phyloP scores from a whole-genome alignment of 2,113 vertebrate genomes.

The Syngnathoides biaculeatus region DNA sequence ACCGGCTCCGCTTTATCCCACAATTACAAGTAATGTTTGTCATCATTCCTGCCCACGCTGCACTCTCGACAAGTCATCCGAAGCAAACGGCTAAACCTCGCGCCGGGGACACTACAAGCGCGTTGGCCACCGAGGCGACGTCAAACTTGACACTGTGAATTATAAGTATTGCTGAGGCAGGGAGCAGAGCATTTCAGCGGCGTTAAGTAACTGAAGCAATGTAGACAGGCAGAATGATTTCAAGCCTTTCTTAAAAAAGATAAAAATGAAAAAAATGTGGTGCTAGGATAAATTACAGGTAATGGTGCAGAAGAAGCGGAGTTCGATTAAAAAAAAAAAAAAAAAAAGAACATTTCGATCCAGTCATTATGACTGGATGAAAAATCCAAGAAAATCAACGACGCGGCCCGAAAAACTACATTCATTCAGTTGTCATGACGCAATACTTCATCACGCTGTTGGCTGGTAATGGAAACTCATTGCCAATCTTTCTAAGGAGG shows the following conservation, averaged over 20 bases:
- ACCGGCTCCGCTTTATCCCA: not conserved
- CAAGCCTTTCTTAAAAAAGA: slow-evolving; percentile 8
- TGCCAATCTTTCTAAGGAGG: not conserved
- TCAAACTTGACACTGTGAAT: slow-evolving; percentile 43
- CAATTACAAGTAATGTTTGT: not conserved
- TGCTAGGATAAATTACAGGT: slow-evolving; percentile 7
- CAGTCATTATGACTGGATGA: not conserved
- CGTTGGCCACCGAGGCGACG: slow-evolving; percentile 24
- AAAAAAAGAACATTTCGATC: not conserved
- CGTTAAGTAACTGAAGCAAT: slow-evolving; percentile 22
- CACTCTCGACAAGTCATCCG: not conserved
- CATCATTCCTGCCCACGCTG: slow-evolving; percentile 16
- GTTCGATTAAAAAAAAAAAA: no score
- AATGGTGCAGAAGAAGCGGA: slow-evolving; percentile 11
- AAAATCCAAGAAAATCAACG: not conserved
- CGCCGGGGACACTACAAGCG: slow-evolving; percentile 28
- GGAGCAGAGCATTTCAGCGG: slow-evolving; percentile 8
- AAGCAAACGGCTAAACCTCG: slow-evolving; percentile 26
- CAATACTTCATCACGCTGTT: not conserved
- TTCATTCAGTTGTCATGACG: not conserved
- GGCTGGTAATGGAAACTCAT: not conserved
- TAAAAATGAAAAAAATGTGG: slow-evolving; percentile 11
- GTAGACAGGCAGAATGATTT: slow-evolving; percentile 24
- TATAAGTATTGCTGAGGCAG: slow-evolving; percentile 21
- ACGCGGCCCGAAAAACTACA: not conserved